Conservation (phyloP, 2,888 invertebrate species). For the Geotrupes spiniger region DNA sequence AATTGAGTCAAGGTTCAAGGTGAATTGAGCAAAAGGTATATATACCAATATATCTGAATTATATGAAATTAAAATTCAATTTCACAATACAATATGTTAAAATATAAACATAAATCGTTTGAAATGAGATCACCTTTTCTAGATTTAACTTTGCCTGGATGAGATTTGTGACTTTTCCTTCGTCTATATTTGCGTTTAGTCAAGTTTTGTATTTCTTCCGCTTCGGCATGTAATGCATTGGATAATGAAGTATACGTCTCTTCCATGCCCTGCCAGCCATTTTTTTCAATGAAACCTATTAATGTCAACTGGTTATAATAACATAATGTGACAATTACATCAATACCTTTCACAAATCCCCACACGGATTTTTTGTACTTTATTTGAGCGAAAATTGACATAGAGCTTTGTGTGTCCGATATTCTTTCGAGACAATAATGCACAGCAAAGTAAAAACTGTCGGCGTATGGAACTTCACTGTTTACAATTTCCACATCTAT, state of each 20-base stretch:
- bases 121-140: too few relatives aligned
- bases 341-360: slow-evolving; percentile 72
- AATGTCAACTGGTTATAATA: too few relatives aligned
- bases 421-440: slow-evolving; percentile 85
- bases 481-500: slow-evolving; percentile 86
- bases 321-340: too few relatives aligned
- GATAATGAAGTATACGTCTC: slow-evolving; percentile 74
- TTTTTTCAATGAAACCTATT: slow-evolving; percentile 81
- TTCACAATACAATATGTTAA: too few relatives aligned
- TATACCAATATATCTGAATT: too few relatives aligned
- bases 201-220: slow-evolving; percentile 54
- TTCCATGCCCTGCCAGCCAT: slow-evolving; percentile 80
- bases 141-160: too few relatives aligned
- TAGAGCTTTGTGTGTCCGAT: slow-evolving; percentile 60
- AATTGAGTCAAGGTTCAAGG: too few relatives aligned
- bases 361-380: slow-evolving; percentile 90
- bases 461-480: slow-evolving; percentile 93
- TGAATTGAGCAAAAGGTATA: too few relatives aligned
- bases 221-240: slow-evolving; percentile 65
- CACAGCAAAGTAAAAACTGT: slow-evolving; percentile 82
- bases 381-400: slow-evolving; percentile 73
- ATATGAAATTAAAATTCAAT: too few relatives aligned
- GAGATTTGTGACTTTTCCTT: slow-evolving; percentile 44
- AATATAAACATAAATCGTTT: too few relatives aligned
- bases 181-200: slow-evolving; percentile 61